phyloP scores from a whole-genome alignment of 1,140 invertebrate species.

The Pogonomyrmex californicus region DNA sequence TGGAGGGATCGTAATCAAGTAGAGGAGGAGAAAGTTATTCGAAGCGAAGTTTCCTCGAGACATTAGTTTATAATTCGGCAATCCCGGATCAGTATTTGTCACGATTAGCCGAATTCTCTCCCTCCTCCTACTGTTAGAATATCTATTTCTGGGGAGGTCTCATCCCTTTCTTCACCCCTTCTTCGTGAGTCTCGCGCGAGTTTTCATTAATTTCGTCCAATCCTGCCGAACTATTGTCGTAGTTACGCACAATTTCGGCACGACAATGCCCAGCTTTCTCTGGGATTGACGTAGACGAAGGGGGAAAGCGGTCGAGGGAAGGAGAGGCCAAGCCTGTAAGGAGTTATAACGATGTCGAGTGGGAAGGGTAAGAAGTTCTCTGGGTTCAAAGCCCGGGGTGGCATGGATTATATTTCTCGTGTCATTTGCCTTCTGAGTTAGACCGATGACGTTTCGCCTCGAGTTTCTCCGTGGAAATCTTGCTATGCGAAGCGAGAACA shows the following conservation, averaged over 20 bases:
- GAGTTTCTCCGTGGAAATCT: conserved; percentile 39
- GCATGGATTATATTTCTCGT: conserved; percentile 81
- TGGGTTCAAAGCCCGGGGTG: conserved; percentile 57
- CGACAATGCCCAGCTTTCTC: conserved; percentile 79
- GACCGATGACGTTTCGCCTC: conserved; percentile 72
- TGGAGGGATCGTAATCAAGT: conserved; percentile 58
- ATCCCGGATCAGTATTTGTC: conserved; percentile 87
- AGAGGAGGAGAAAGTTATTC: conserved; percentile 69
- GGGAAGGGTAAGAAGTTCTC: conserved; percentile 66
- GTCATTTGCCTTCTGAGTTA: conserved; percentile 80
- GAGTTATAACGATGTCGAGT: conserved; percentile 64
- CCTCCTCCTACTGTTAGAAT: conserved; percentile 69
- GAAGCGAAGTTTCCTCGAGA: conserved; percentile 82
- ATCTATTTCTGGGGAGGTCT: conserved; percentile 65
- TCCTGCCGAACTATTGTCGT: conserved; percentile 83
- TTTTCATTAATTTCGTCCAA: conserved; percentile 86
- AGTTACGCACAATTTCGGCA: conserved; percentile 84
- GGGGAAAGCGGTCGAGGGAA: conserved; percentile 52
- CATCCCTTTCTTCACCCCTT: conserved; percentile 76
- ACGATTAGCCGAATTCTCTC: conserved; percentile 84
- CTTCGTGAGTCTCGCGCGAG: conserved; percentile 73
- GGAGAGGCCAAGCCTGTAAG: conserved; percentile 62
- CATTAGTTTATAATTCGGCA: conserved; percentile 87
- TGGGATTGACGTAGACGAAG: conserved; percentile 73
- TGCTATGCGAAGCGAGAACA: conserved; percentile 49